These are phyloP conservation scores for Oreotrochilus melanogaster DNA, from an alignment of 2,113 vertebrate species.

Conservation along the genomic window DNA sequence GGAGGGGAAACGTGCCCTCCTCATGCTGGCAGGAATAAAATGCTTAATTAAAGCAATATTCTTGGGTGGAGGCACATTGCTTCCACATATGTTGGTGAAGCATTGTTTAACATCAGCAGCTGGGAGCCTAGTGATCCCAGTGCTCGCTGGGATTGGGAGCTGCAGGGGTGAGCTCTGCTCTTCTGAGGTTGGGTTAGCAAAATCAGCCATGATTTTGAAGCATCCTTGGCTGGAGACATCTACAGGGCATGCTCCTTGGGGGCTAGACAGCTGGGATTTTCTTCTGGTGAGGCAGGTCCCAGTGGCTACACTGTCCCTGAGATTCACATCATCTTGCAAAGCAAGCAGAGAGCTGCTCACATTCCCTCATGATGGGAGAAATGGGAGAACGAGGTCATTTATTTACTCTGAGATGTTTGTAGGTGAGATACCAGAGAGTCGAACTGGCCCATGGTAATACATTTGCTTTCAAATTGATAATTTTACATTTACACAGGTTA, in stretches of 20 bases:
- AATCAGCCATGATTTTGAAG: neutral
- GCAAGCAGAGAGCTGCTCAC: neutral
- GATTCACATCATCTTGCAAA: rapidly evolving
- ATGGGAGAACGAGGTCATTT: neutral
- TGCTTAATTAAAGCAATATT: neutral
- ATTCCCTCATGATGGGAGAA: neutral
- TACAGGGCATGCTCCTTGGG: neutral
- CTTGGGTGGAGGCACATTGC: neutral
- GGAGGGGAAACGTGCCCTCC: rapidly evolving
- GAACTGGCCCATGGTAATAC: neutral
- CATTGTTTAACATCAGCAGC: neutral
- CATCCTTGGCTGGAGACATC: neutral
- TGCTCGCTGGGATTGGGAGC: rapidly evolving
- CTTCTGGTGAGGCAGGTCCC: rapidly evolving
- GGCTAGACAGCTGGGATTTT: neutral
- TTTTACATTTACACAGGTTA: neutral
- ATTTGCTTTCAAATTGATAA: neutral
- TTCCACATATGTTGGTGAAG: rapidly evolving
- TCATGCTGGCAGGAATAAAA: neutral
- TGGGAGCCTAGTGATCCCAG: neutral
- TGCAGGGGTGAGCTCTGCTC: neutral
- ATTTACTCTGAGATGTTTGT: neutral
- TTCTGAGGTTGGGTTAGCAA: neutral
- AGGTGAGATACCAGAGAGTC: neutral
- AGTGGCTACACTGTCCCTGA: neutral